Percentiles rank a stretch among this genome's conserved stretches.
phyloP scores from a whole-genome alignment of 2,113 vertebrate species.

The Stigmatopora argus region DNA sequence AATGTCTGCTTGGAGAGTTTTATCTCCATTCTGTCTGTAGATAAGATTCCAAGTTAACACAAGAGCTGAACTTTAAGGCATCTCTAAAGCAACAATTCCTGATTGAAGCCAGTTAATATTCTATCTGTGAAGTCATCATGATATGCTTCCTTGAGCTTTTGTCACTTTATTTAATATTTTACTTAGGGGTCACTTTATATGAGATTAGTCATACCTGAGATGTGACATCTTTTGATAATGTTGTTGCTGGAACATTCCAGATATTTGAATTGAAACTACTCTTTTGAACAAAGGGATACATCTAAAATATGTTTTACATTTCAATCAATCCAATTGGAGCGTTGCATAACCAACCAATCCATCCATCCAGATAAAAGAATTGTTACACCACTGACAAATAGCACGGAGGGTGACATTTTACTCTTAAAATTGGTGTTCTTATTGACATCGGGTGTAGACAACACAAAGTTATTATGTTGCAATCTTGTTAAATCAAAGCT shows the following conservation, averaged over 20 bases:
- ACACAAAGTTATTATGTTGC: background rate
- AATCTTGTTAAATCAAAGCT: background rate
- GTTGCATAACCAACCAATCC: too few species aligned
- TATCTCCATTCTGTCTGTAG: background rate
- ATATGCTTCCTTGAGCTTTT: background rate
- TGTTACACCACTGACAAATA: background rate
- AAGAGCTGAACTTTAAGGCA: background rate
- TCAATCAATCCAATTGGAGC: too few species aligned
- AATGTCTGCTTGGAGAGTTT: background rate
- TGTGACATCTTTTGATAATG: too few species aligned
- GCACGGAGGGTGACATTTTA: background rate
- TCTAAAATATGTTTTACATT: too few species aligned
- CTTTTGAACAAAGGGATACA: too few species aligned
- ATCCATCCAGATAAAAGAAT: too few species aligned
- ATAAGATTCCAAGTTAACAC: background rate
- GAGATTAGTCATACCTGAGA: too few species aligned
- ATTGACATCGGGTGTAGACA: background rate
- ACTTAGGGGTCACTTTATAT: background rate
- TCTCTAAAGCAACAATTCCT: background rate
- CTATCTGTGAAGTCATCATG: background rate
- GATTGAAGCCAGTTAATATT: background rate
- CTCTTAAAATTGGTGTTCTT: background rate
- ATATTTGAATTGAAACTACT: too few species aligned
- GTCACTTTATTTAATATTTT: background rate
- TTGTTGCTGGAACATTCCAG: too few species aligned